Evolutionary conservation across 2,113 vertebrate species (phyloP), one percentile per base, ranked within the genome.

Genomic region (Alosa alosa): DNA sequence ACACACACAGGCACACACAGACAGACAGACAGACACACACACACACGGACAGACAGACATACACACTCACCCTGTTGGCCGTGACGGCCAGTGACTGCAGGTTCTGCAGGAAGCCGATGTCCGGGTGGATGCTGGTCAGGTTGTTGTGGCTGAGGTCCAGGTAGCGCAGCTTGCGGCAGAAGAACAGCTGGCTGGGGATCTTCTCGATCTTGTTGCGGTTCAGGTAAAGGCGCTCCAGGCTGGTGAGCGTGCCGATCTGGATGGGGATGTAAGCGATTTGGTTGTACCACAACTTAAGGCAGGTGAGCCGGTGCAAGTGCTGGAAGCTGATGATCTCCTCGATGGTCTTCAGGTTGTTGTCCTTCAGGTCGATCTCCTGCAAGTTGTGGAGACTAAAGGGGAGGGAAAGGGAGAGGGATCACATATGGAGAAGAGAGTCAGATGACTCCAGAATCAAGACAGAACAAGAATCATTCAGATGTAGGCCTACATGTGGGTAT

Each of bases 251-350:
- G 89, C 97, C 97, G 18, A 99, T 97, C 90, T 99, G 97, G 92
- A 98, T 96, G 92, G 98, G 98, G 92, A 99, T 99, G 92, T 99
- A 99, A 93, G 97, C 96, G 7, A 99, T 99, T 93, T 98, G 97
- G 94, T 99, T 99, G 94, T 99, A 98, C 98, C 98, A 99, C 89
- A 99, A 89, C 90, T 99, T 99, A 92, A 99, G 96, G 95, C 97
- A 99, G 91, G 97, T 97, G 75, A 99, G 97, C 86, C 97, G 96
- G 91, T 98, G 97, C 39, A 99, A 93, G 90, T 99, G 98, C 94
- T 99, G 98, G 94, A 99, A 99, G 94, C 98, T 99, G 94, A 99
- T 98, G 91, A 99, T 99, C 95, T 99, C 98, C 92, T 99, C 98
- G 0, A 99, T 98, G 9, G 98, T 98, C 95, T 99, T 99, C 85